Base-by-base conservation (phyloP, 2,113 vertebrate species). In the Cryptotis parvus region DNA sequence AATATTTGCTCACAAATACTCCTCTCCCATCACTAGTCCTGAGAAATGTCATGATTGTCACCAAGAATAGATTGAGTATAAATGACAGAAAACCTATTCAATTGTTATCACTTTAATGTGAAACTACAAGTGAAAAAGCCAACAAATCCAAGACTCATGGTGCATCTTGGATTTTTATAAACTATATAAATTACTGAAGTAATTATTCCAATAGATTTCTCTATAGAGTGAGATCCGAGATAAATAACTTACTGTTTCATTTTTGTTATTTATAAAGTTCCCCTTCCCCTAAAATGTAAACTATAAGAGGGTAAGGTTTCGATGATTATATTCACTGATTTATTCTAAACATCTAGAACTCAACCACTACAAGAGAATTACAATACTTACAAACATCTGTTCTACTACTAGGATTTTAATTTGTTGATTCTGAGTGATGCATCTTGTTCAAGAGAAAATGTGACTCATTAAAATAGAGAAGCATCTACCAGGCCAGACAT, bases 261-360 rank as follows among this genome's bases (percentile, higher is more conserved):
- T 96, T n/a, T 84, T 26, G 68, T 75, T 35, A 39, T 79, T 84
- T 76, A 39, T 85, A 70, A 81, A 20, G 45, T 14, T 3, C 37
- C 27, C 43, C 75, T 31, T 27, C 16, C 39, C 39, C 33, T 45
- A 20, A 3, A 58, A 55, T 26, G 10, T 31, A 45, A 87, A 65
- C 15, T 45, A 4, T 58, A 86, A 12, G 15, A 81, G 24, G 45
- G 45, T 4, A 26, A 43, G 2, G 14, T 55, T 77, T 35, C 39
- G 63, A 4, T 55, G 22, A n/a, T n/a, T 33, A 70, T 61, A 31
- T 49, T 74, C n/a, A 33, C 0, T 22, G 35, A 69, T n/a, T 14
- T 75, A 35, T 24, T 66, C 29, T 43, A 76, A 63, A 29, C 27
- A 31, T 68, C 29, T n/a, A 79, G 26, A 83, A 66, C 4, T 35